Base-by-base conservation (phyloP, 1,140 invertebrate species). In the Telenomus remus region DNA sequence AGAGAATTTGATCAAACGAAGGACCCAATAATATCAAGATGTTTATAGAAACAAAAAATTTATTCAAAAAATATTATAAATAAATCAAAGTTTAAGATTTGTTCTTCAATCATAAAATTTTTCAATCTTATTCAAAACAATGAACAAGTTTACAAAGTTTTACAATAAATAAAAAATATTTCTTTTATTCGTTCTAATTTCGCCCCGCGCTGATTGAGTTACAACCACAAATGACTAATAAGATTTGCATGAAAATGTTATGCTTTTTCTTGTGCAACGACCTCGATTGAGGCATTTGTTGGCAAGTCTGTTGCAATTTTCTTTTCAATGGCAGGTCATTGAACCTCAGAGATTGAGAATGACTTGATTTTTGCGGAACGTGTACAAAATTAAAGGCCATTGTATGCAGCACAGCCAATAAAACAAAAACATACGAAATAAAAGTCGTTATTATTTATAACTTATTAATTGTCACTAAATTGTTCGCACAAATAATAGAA, bases 291-390 rank as follows among this genome's bases (percentile, higher is more conserved):
- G 59, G 6, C 65, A 60, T 60, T 34, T 51, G 57, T 74, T 66
- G 63, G 57, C 51, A 74, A 61, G 63, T 63, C 71, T 63, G 71
- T 54, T 68, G 63, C 50, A 63, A 27, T 27, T 27, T 3, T 39
- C 35, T 74, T 59, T 61, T 74, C 46, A 66, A 19, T 33, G 34
- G 55, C 57, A 68, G 71, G 50, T 61, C 47, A 74, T 12, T 66
- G 61, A 66, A 66, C 69, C 43, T 37, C 61, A 50, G 56, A 50
- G 56, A 42, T 65, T 33, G 15, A 65, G 50, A 66, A 61, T 46
- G 50, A 61, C 46, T 66, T 56, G 19, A 56, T 61, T 56, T 60
- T 61, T 55, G 56, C 44, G 11, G 43, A 72, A 61, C 35, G 56
- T 6, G n/a, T 48, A 55, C 19, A 61, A 74, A 66, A 61, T 56